Evolutionary conservation across 92 coral and sea anemone species (phyloP).

Genomic region (Pocillopora grandis): DNA sequence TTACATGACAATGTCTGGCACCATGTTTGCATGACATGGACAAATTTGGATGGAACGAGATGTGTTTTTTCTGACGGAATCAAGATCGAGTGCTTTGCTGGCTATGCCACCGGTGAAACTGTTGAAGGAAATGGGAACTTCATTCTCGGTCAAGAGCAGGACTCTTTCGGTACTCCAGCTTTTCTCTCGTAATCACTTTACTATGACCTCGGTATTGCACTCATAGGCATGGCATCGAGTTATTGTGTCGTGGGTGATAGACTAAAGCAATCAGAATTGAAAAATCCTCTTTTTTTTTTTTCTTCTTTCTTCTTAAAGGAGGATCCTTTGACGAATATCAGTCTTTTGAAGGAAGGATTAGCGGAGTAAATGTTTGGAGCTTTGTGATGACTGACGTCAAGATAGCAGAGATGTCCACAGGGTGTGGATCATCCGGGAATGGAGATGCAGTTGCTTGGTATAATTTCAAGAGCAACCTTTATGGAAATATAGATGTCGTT

Average conservation of each 20-base stretch:
- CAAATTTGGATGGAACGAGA: not conserved
- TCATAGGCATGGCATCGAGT: too few relatives aligned
- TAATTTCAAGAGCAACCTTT: conserved; percentile 2
- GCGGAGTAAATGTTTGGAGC: conserved; percentile 33
- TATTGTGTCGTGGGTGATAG: too few relatives aligned
- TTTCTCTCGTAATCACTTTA: too few relatives aligned
- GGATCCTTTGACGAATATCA: not conserved
- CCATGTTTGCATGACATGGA: conserved; percentile 24
- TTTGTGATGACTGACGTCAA: not conserved
- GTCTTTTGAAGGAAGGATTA: conserved; percentile 11
- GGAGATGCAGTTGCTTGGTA: conserved; percentile 40
- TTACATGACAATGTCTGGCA: conserved; percentile 33
- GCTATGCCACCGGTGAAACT: not conserved
- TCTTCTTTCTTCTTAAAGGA: conserved; percentile 4
- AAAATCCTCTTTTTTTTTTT: too few relatives aligned
- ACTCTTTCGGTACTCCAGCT: conserved; percentile 20
- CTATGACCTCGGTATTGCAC: too few relatives aligned
- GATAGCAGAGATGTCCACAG: conserved; percentile 9
- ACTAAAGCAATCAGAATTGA: too few relatives aligned
- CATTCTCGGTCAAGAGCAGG: conserved; percentile 41
- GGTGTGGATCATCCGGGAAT: conserved; percentile 25
- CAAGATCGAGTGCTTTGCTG: not conserved
- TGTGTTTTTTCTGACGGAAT: not conserved
- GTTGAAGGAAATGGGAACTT: conserved; percentile 34
- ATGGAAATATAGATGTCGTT: not conserved